Evolutionary conservation across 2,113 vertebrate genomes (phyloP), one percentile per base, ranked within the genome.

Genomic region (Isurus oxyrinchus): DNA sequence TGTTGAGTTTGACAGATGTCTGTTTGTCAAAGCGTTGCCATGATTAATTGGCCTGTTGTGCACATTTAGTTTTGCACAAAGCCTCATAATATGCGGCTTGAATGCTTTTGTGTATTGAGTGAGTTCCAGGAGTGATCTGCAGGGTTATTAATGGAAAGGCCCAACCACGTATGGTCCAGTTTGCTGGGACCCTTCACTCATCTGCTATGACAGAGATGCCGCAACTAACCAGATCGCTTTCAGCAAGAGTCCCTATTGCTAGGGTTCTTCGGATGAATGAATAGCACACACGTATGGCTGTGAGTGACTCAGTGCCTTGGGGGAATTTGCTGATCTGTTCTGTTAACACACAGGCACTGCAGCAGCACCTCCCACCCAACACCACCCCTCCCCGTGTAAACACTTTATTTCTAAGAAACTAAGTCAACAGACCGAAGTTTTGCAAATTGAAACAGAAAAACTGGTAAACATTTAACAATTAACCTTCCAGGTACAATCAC

Each of bases 181-280:
- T 97, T 97, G 97, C 98, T 98, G 97, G 96, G 97, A 98, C 98
- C 96, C 97, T 96, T 98, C 97, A 97, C 97, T 97, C 6, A 97
- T 98, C 97, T 98, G 57, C 66, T 53, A 72, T 76, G 94, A 76
- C 66, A 76, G 66, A 67, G 67, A 55, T 63, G 44, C 66, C 55
- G 67, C 67, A 95, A 76, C 49, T 72, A 76, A 72, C 2, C 63
- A 31, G 66, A 95, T 72, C 66, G 16, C 94, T 95, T 95, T 95
- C 94, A 95, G 67, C 67, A 76, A 11, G 11, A 72, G 44, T 3
- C 25, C 49, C 67, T 8, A 76, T 55, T 16, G 67, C 67, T 67
- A 95, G 49, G 27, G 66, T 35, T 95, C 25, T 31, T 76, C 21
- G 14, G 44, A 95, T 95, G 66, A 95, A 72, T 95, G 49, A 66